These are phyloP conservation scores for Neolamprologus tretocephalus DNA, from an alignment of 2,113 vertebrate species.

Conservation along the genomic window DNA sequence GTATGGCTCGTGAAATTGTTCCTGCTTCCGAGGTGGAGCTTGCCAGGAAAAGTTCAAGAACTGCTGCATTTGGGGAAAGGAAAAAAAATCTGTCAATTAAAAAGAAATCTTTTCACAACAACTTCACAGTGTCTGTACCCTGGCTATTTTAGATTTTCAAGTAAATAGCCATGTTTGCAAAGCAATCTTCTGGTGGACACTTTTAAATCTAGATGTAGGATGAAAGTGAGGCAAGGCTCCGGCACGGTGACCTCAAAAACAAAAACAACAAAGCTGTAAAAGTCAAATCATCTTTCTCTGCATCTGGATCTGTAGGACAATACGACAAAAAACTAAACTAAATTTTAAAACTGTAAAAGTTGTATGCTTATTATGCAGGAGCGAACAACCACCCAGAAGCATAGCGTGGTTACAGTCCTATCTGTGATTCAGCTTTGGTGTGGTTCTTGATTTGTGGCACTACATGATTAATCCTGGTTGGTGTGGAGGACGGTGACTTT, in stretches of 20 bases:
- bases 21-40: background rate
- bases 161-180: conserved; percentile 16
- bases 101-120: background rate
- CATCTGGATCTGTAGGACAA: background rate
- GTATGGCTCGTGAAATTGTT: background rate
- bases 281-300: background rate
- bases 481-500: background rate
- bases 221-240: background rate
- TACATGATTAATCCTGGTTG: background rate
- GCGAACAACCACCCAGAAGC: background rate
- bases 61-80: background rate
- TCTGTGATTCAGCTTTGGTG: background rate
- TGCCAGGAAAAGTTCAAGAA: background rate
- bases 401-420: background rate
- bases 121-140: background rate
- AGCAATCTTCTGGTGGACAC: conserved; percentile 27
- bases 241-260: background rate
- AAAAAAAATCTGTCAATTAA: background rate
- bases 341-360: background rate
- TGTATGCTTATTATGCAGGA: background rate
- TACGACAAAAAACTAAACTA: background rate
- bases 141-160: conserved; percentile 5
- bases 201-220: background rate
- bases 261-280: background rate
- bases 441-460: background rate